Evolutionary conservation across 1,140 invertebrate genomes (phyloP), one percentile per base, ranked within the genome.

Genomic region (Cardiocondyla obscurior): DNA sequence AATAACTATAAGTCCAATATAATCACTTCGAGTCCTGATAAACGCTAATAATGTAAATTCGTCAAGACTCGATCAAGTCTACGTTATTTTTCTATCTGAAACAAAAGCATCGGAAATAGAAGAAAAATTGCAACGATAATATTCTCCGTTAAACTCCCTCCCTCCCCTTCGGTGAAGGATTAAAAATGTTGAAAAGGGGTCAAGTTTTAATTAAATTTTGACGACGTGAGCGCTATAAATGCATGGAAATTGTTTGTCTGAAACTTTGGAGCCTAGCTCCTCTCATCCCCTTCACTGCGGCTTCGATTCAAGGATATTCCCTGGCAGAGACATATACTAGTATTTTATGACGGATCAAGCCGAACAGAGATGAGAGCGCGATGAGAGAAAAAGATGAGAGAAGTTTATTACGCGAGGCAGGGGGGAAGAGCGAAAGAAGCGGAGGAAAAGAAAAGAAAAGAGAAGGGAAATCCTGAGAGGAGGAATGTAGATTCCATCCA

Each of bases 401-500:
- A 79, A 79, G 33, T 79, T 79, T 55, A 58, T 76, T 76, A 57
- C 19, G 19, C 30, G 46, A 39, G 51, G 30, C n/a, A 7, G 58
- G 46, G 16, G 30, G 22, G 44, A n/a, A 8, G 22, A 19, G 12
- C n/a, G 22, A 42, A 3, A 19, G 42, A 79, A n/a, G n/a, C n/a
- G n/a, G 33, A 36, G 33, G 25, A 22, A 19, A 16, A 16, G 22
- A 81, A 60, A 85, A 81, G 85, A 77, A 70, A 69, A 49, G 64
- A 16, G 60, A 70, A 36, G 39, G 14, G n/a, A 19, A 76, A 60
- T n/a, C n/a, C 22, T 19, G 30, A 53, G 39, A 73, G 69, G 57
- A 81, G 74, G 57, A 86, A 85, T 79, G 74, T 73, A 89, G 79
- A 86, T 84, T 89, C 86, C 84, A 85, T 85, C 76, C 85, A 85